Percentiles rank a stretch among this genome's conserved stretches.
These are phyloP conservation scores for Platycercus adscitus DNA, from an alignment of 2,113 vertebrate genomes.

Conservation along the genomic window DNA sequence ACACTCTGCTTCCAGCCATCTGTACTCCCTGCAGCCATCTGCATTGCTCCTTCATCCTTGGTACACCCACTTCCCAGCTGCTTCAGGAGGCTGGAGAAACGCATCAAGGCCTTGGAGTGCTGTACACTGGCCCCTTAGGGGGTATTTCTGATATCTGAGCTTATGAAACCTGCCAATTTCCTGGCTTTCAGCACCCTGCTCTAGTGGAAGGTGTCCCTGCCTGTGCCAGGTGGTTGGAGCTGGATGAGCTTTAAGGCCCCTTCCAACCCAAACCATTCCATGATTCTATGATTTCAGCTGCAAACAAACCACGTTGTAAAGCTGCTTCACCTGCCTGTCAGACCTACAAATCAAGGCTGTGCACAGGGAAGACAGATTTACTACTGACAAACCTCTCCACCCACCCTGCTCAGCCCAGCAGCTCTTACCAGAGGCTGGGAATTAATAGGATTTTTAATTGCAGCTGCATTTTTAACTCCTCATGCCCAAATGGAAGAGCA, in stretches of 20 bases:
- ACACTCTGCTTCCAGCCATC: not conserved
- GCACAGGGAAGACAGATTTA: not conserved
- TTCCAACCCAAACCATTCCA: not conserved
- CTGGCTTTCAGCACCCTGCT: not conserved
- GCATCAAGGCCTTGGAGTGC: rapidly evolving
- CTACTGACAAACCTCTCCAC: not conserved
- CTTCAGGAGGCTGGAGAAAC: rapidly evolving
- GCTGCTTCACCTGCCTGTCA: slow-evolving; percentile 23
- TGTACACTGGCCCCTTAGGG: not conserved
- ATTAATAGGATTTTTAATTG: not conserved
- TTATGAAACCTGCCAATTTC: not conserved
- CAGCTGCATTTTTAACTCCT: not conserved
- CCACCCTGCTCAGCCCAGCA: not conserved
- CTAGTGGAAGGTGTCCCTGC: not conserved
- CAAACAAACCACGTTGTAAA: not conserved
- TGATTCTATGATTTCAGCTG: not conserved
- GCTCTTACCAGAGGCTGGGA: not conserved
- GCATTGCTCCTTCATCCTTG: rapidly evolving
- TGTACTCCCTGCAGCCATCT: not conserved
- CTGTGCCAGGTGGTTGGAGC: not conserved
- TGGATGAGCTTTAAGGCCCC: not conserved
- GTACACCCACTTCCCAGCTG: not conserved
- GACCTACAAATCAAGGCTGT: not conserved
- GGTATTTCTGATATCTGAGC: not conserved
- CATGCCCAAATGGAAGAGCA: not conserved